Evolutionary conservation across 2,113 vertebrate species (phyloP), one percentile per base, ranked within the genome.

Genomic region (Coregonus clupeaformis): DNA sequence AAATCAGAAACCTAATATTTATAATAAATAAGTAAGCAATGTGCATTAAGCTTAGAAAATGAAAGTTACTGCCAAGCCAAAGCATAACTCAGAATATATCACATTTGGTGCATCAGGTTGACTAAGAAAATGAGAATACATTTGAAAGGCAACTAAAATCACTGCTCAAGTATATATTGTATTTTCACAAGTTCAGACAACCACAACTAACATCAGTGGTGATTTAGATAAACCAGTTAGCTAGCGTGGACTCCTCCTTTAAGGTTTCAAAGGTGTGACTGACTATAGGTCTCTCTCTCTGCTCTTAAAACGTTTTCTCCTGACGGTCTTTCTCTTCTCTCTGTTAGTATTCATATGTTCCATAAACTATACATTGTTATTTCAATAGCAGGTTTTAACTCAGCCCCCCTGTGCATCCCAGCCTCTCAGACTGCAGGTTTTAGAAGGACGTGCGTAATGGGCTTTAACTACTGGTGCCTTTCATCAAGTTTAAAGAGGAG

Each of bases 401-500:
- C 76, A 68, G 75, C 55, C 80, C 75, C 75, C 74, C 42, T 84
- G 80, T 85, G 82, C 82, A 82, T 90, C 82, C 79, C 47, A 13
- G 49, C 69, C 82, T 85, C 81, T 90, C 84, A 83, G 86, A 76
- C 85, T 27, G 78, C 88, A 87, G 84, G 83, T 88, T 90, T 86
- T 78, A 86, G 85, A 86, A 77, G 79, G 88, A 89, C 82, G 85
- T 91, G 83, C 86, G 89, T 92, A 92, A 92, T 90, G 88, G 91
- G 88, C 88, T 92, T 93, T 89, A 92, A 91, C 88, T 90, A 89
- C 87, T 86, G 71, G 84, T 89, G 87, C 80, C 89, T 94, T 92
- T 94, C 90, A 93, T 93, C 91, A 92, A 91, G 77, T 91, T 91
- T 92, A 91, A 91, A 92, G 88, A 91, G 88, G 85, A 90, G 89